Base-by-base conservation (phyloP, 2,888 invertebrate species). In the Copidosoma aretas region DNA sequence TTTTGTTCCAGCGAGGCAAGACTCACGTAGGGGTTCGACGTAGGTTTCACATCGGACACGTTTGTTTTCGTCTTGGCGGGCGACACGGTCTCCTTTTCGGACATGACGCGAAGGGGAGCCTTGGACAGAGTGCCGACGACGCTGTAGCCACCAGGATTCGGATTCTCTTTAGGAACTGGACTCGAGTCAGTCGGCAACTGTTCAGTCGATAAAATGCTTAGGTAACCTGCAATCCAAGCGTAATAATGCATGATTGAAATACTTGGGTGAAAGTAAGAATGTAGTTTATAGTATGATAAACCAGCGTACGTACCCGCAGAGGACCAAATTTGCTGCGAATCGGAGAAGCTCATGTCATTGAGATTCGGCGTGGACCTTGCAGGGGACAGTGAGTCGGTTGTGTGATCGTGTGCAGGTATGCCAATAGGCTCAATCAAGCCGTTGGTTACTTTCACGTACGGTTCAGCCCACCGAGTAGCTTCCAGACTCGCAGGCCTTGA, bases 311-410 rank as follows among this genome's bases (percentile, higher is more conserved):
- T 53, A 75, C 75, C 75, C 24, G 76, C 73, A 8, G 76, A 76
- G 10, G 75, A 74, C 72, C 75, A 73, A 15, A 74, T 74, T 58
- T 82, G 82, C n/a, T 79, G 81, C 12, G 82, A 81, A 0, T 78
- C 72, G 24, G 79, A 74, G 17, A 76, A 80, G 1, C 80, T 77
- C 0, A 78, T 74, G 15, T 67, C 83, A 0, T 80, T 81, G 25
- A 84, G 74, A 71, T 83, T 84, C 1, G 84, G 82, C 14, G 84
- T 81, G 15, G 84, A 83, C 17, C 81, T 78, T 5, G 82, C 80
- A n/a, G 82, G 68, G 0, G 83, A 82, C 1, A 79, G 71, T 0
- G 77, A 73, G n/a, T 83, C 84, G 17, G 76, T 75, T 4, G 78
- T n/a, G n/a, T n/a, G 73, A 0, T 60, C 52, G n/a, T 65, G 62